A percentile compares a stretch with the other conserved stretches of the same genome.
Evolutionary conservation across 2,888 invertebrate genomes (phyloP).

Genomic region (Drosophila incognita): DNA sequence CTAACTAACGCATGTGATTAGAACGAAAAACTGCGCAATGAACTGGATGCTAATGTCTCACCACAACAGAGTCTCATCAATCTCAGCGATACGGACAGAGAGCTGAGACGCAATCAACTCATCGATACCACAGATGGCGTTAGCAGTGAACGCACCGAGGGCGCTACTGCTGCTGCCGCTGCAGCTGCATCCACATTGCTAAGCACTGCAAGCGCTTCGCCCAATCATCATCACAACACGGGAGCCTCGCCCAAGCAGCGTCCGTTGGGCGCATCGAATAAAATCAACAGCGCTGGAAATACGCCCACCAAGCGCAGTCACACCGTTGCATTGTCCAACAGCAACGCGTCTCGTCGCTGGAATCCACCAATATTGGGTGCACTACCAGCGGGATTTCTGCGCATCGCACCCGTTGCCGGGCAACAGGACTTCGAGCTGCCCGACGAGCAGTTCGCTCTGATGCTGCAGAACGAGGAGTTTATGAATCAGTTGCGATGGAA

Average conservation of each 20-base stretch:
- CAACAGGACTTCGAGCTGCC: conserved; percentile 88
- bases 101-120: conserved; percentile 65
- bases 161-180: conserved; percentile 18
- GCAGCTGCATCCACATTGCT: conserved; percentile 49
- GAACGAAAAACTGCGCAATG: conserved; percentile 90
- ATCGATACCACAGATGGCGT: conserved; percentile 80
- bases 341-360: conserved; percentile 87
- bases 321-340: conserved; percentile 40
- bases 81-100: conserved; percentile 70
- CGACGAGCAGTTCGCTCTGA: conserved; percentile 93
- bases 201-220: conserved; percentile 66
- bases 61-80: conserved; percentile 83
- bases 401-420: conserved; percentile 82
- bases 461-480: conserved; percentile 96
- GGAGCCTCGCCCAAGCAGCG: conserved; percentile 85
- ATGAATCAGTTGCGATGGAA: conserved; percentile 94
- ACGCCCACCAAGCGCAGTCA: conserved; percentile 72
- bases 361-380: conserved; percentile 92
- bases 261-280: conserved; percentile 62
- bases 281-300: conserved; percentile 62
- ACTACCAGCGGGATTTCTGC: conserved; percentile 91
- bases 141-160: conserved; percentile 34
- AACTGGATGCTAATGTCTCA: conserved; percentile 87
- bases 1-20: conserved; percentile 78
- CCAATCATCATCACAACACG: conserved; percentile 78